Percentiles rank a stretch among this genome's conserved stretches.
Conservation (phyloP, 2,797 vertebrate genomes). For the Scolopax bukidnonensis region DNA sequence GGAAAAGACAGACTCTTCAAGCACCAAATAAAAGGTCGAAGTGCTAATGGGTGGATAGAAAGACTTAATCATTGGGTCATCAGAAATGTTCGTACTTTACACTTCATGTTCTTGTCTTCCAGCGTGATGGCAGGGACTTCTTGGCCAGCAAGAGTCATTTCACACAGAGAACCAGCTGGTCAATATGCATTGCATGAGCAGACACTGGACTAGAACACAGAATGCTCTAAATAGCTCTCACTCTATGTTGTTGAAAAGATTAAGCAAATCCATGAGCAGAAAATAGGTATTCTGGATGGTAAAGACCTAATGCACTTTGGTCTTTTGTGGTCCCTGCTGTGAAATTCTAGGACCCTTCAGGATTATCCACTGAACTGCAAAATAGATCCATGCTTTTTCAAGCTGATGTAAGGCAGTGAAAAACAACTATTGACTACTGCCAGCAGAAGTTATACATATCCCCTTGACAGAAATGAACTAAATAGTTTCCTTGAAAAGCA, state of each 20-base stretch:
- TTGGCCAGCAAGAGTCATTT: neutral
- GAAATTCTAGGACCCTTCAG: constrained; percentile 1
- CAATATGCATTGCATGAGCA: neutral
- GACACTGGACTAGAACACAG: neutral
- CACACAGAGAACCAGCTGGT: neutral
- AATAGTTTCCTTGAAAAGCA: neutral
- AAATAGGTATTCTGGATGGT: constrained; percentile 21
- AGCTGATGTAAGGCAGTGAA: neutral
- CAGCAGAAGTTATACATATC: neutral
- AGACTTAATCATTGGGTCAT: neutral
- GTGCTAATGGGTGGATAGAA: neutral
- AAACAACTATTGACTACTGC: constrained; percentile 8
- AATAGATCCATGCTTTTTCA: neutral
- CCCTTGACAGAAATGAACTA: neutral
- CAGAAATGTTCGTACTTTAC: neutral
- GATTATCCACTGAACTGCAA: constrained; percentile 11
- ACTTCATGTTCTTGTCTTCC: neutral
- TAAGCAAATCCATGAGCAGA: constrained; percentile 37
- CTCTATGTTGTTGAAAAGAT: neutral
- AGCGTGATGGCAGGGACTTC: neutral
- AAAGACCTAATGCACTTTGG: neutral
- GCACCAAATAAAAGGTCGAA: neutral
- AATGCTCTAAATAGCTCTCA: constrained; percentile 6
- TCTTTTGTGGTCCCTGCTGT: neutral
- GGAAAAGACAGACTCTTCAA: neutral